Evolutionary conservation across 2,888 invertebrate species (phyloP).

Genomic region (Tridacna crocea): DNA sequence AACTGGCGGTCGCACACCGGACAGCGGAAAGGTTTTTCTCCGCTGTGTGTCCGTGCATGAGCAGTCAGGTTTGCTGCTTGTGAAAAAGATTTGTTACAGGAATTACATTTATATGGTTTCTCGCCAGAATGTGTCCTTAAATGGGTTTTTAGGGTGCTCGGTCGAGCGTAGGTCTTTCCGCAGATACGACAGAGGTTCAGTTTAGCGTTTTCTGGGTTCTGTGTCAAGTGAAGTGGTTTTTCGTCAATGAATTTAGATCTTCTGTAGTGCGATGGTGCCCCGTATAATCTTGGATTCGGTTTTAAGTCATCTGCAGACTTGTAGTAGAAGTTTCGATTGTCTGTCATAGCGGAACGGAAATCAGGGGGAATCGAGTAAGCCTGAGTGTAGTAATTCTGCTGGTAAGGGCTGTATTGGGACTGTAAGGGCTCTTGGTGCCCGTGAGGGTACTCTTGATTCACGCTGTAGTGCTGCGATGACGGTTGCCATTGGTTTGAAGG

Average conservation of each 20-base stretch:
- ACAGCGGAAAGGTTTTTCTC: conserved; percentile 99
- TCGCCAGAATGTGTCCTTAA: conserved; percentile 98
- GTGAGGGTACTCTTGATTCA: conserved; percentile 62
- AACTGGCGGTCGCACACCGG: conserved; percentile 98
- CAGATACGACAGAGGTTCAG: conserved; percentile 95
- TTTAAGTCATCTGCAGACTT: conserved; percentile 74
- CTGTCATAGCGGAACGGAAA: conserved; percentile 64
- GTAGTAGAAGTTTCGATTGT: conserved; percentile 72
- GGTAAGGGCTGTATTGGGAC: conserved; percentile 64
- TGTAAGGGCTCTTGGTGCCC: conserved; percentile 67
- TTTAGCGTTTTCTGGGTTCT: conserved; percentile 65
- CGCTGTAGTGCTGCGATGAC: conserved; percentile 56
- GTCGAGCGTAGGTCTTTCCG: conserved; percentile 97
- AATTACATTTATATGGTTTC: conserved; percentile 89
- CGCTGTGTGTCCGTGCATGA: conserved; percentile 97
- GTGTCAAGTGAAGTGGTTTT: conserved; percentile 54
- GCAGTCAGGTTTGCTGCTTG: conserved; percentile 99
- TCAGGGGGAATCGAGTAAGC: conserved; percentile 74
- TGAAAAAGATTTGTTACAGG: conserved; percentile 97
- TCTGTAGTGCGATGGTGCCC: conserved; percentile 67
- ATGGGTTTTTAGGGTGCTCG: conserved; percentile 98
- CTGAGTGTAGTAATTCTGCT: conserved; percentile 64
- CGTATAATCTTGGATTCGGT: conserved; percentile 64
- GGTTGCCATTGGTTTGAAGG: conserved; percentile 69
- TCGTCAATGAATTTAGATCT: conserved; percentile 71